Base-by-base conservation (phyloP, 2,888 invertebrate species). In the Incurvaria masculella region DNA sequence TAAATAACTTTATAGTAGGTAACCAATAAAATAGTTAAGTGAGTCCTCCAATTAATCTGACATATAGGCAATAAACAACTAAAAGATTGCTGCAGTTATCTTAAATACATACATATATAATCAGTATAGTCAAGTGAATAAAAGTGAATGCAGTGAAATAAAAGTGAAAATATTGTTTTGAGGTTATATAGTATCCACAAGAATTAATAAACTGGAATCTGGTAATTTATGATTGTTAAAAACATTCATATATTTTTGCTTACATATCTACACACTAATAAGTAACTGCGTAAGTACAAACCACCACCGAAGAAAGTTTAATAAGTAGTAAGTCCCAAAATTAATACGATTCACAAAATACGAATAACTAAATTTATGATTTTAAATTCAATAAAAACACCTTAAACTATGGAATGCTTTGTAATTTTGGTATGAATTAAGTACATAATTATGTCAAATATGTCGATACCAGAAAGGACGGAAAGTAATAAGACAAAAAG, bases 291-390 rank as follows among this genome's bases (percentile, higher is more conserved):
- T 27, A 18, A 20, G 21, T 42, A 42, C 19, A 19, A 42, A 42
- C 11, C 20, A 20, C 19, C 21, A n/a, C 14, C 42, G 19, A 42
- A 20, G 19, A 20, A 42, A 17, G 42, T 40, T 18, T 10, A 49
- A 50, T 46, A 44, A 47, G n/a, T 40, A 47, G 19, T 50, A 49
- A 52, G 56, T 54, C 56, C 56, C 56, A 57, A 46, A 52, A 56
- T 60, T 66, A 66, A 67, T 67, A 59, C 52, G 60, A 55, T 53
- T 51, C 53, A 53, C 52, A 53, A 62, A 66, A 63, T 67, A 64
- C 64, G 60, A 49, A 58, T 46, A 51, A 53, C 45, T 49, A 52
- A 57, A 57, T 55, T 57, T 46, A 57, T 57, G 46, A 50, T 56
- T 56, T 53, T 57, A 51, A 52, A 53, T 46, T 42, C 44, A 55